These are phyloP conservation scores for Xenus cinereus DNA, from an alignment of 2,113 vertebrate species.

Conservation along the genomic window DNA sequence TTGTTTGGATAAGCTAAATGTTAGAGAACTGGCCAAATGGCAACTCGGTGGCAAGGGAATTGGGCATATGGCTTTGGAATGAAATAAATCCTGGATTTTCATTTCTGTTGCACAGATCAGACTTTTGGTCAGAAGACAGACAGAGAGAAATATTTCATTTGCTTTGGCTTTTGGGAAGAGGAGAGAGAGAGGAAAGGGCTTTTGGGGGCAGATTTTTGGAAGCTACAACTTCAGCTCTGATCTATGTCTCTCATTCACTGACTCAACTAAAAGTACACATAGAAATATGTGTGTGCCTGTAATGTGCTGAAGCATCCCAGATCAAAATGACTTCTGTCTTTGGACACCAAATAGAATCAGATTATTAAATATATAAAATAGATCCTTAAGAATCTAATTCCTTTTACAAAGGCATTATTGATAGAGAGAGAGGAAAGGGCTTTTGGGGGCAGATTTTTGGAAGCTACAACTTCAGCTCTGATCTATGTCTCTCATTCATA, in stretches of 20 bases:
- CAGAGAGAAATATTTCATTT: neutral
- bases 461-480: neutral
- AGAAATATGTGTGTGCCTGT: neutral
- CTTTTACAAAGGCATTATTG: neutral
- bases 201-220: neutral
- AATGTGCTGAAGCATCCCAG: neutral
- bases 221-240: neutral
- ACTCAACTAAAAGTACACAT: neutral
- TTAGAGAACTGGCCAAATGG: neutral
- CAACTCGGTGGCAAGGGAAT: neutral
- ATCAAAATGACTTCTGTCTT: conserved; percentile 9
- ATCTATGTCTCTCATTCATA: neutral
- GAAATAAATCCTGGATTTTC: neutral
- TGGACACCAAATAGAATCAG: neutral
- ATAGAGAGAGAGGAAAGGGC: neutral
- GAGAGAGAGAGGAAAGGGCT: neutral
- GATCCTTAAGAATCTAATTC: neutral
- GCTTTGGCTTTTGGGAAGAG: neutral
- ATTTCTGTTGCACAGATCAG: neutral
- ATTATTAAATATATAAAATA: conserved; percentile 9
- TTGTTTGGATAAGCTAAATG: neutral
- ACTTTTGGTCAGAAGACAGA: neutral
- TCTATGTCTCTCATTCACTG: neutral
- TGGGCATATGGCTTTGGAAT: neutral
- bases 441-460: neutral